These are phyloP conservation scores for Anseranas semipalmata DNA, from an alignment of 2,113 vertebrate genomes.

Conservation along the genomic window DNA sequence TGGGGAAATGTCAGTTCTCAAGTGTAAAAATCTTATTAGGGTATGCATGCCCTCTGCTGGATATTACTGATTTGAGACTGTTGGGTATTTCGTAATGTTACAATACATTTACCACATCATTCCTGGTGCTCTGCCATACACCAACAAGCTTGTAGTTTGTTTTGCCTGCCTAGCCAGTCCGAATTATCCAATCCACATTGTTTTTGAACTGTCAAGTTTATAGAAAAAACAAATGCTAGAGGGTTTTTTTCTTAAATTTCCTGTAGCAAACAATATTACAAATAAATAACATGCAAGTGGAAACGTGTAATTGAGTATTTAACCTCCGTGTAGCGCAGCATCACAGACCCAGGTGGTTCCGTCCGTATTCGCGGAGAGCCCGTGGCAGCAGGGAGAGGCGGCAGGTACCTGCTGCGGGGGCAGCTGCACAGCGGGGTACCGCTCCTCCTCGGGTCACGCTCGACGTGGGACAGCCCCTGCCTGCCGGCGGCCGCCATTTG, in stretches of 20 bases:
- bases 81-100: not conserved
- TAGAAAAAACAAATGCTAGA: not conserved
- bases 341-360: not conserved
- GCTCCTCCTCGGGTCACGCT: too few species aligned
- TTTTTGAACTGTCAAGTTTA: not conserved
- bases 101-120: not conserved
- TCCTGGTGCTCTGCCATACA: not conserved
- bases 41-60: conserved; percentile 76
- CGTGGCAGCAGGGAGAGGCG: fast-evolving
- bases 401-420: not conserved
- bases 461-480: too few species aligned
- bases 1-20: not conserved
- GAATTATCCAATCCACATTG: fast-evolving
- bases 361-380: fast-evolving
- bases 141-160: not conserved
- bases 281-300: not conserved
- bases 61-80: not conserved
- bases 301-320: not conserved
- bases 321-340: fast-evolving
- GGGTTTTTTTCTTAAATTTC: not conserved
- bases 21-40: not conserved
- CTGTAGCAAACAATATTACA: fast-evolving
- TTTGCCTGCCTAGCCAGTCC: not conserved
- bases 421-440: too few species aligned
- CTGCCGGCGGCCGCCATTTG: not conserved